These are phyloP conservation scores for Pagrus major DNA, from an alignment of 2,113 vertebrate genomes.

Conservation along the genomic window DNA sequence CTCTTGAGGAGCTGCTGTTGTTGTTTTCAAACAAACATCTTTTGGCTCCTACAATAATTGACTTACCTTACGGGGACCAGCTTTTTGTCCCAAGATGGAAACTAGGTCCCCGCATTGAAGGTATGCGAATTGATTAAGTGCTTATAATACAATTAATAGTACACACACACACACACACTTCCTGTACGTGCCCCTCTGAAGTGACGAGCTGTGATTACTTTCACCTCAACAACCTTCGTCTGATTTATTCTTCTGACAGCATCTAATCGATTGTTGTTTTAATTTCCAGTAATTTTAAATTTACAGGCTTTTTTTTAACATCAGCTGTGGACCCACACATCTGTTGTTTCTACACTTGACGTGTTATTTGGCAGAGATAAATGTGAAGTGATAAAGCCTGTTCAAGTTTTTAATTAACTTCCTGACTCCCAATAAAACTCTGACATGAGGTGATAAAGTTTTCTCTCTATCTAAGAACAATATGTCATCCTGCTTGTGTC, in stretches of 20 bases:
- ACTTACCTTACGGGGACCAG: background rate
- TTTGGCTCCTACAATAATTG: background rate
- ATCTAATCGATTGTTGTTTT: background rate
- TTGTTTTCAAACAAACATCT: no score
- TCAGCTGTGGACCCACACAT: background rate
- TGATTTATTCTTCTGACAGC: background rate
- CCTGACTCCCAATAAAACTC: background rate
- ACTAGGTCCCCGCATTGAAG: background rate
- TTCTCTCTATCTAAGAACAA: no score
- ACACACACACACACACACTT: background rate
- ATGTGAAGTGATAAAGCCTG: background rate
- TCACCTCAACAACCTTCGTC: background rate
- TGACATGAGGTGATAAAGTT: background rate
- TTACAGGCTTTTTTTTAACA: no score
- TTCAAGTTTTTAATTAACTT: conserved; percentile 3
- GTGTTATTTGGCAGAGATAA: background rate
- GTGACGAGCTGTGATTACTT: background rate
- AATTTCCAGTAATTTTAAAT: background rate
- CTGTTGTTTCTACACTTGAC: background rate
- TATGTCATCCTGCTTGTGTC: no score
- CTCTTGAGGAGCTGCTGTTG: no score
- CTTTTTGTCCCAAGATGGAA: background rate
- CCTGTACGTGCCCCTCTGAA: background rate
- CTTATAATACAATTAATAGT: background rate
- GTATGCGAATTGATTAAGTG: background rate